Evolutionary conservation across 2,113 vertebrate genomes (phyloP), one percentile per base, ranked within the genome.

Genomic region (Elephas maximus): DNA sequence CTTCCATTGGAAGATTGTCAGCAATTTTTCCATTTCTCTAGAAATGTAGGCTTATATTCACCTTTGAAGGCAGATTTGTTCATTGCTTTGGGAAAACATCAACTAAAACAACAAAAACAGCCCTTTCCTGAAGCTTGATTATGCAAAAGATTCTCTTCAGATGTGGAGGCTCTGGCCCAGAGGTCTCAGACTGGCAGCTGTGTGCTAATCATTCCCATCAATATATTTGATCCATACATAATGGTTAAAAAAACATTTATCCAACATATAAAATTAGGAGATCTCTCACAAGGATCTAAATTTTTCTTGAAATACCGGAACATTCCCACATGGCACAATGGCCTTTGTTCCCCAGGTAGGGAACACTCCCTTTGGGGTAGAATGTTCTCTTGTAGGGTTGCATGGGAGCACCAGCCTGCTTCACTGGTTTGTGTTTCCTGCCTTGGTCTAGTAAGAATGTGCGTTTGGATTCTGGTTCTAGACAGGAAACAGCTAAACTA

Each of bases 401-500:
- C 26, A 44, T 23, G 15, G 9, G 2, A 79, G 37, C 28, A 33
- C 51, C 33, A 44, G 28, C 5, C 65, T 91, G 21, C n/a, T n/a
- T 65, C 48, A 18, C 12, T 79, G 76, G 17, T 83, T 83, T 88
- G 11, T 84, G 17, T 85, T 62, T 17, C 21, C 28, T 92, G 30
- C 33, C 8, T 76, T 89, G 23, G 30, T n/a, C 45, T 93, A 82
- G 23, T 69, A 57, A 88, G 28, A 84, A 51, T 37, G 12, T 30
- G 30, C 71, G 3, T 89, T 90, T 88, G 67, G 24, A 57, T 92
- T 92, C 60, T 96, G 51, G 60, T 92, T 92, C 62, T 48, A 79
- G 28, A 73, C 15, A 86, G 30, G 23, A 93, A 92, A n/a, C 20
- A 73, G 3, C 12, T 45, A 63, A 93, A 62, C 17, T 45, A 0